Evolutionary conservation across 2,797 vertebrate genomes (phyloP).

Genomic region (Tinamus major): DNA sequence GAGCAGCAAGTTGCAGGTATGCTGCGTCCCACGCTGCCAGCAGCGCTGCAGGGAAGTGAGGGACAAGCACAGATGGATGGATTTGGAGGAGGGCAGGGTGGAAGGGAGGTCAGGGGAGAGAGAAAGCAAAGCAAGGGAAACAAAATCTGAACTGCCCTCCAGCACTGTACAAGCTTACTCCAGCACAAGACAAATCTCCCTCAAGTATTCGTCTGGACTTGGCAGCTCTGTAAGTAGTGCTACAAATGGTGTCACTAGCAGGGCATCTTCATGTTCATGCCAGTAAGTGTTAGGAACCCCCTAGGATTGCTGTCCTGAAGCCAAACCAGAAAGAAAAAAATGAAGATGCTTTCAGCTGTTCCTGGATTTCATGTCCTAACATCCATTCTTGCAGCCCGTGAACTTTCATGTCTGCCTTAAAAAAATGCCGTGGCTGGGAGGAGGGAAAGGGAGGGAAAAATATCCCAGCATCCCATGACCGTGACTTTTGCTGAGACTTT

Average conservation of each 20-base stretch:
- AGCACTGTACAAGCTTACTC: slow-evolving; percentile 50
- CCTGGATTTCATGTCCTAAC: slow-evolving; percentile 34
- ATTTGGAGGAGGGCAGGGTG: slow-evolving; percentile 60
- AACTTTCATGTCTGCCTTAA: slow-evolving; percentile 38
- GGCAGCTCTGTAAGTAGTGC: slow-evolving; percentile 61
- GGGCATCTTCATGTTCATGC: slow-evolving; percentile 32
- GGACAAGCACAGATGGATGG: slow-evolving; percentile 66
- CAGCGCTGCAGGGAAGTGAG: slow-evolving; percentile 11
- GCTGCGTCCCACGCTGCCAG: slow-evolving; percentile 41
- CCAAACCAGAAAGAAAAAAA: slow-evolving; percentile 18
- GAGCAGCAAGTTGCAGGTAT: neutral
- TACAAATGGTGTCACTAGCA: slow-evolving; percentile 24
- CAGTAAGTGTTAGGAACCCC: neutral
- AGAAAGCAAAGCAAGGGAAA: slow-evolving; percentile 46
- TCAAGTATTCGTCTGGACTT: slow-evolving; percentile 61
- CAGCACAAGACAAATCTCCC: slow-evolving; percentile 52
- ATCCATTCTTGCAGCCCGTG: slow-evolving; percentile 8
- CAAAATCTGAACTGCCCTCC: slow-evolving; percentile 51
- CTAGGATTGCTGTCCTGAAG: slow-evolving; percentile 5
- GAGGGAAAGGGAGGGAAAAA: slow-evolving; percentile 30
- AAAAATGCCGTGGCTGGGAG: neutral
- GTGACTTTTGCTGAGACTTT: slow-evolving; percentile 12
- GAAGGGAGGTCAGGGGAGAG: slow-evolving; percentile 42
- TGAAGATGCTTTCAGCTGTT: slow-evolving; percentile 35
- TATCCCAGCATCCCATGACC: neutral